Evolutionary conservation across 2,797 vertebrate genomes (phyloP).

Genomic region (Psittacula echo): DNA sequence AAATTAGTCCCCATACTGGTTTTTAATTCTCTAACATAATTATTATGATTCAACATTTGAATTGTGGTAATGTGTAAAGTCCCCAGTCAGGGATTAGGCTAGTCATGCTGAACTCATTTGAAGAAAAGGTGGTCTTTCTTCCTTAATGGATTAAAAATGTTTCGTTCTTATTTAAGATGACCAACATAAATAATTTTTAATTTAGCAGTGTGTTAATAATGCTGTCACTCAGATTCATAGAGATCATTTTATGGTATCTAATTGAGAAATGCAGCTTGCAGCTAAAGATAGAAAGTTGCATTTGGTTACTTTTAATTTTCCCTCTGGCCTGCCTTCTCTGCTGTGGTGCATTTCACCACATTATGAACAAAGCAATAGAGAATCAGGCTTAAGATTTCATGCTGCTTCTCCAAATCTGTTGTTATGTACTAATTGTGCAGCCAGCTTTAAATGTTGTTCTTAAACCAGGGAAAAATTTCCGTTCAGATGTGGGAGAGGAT

Average conservation of each 20-base stretch:
- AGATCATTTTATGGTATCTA: background rate
- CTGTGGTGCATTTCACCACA: background rate
- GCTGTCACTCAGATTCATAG: background rate
- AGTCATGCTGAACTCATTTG: background rate
- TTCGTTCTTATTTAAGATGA: conserved; percentile 6
- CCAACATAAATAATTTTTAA: conserved; percentile 22
- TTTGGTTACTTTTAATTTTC: background rate
- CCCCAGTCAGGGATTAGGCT: background rate
- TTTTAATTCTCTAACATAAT: conserved; percentile 65
- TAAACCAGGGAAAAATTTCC: background rate
- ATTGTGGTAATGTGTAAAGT: conserved; percentile 17
- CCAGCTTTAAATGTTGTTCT: background rate
- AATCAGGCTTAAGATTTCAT: background rate
- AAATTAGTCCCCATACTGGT: conserved; percentile 60
- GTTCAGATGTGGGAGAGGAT: background rate
- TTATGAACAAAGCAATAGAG: background rate
- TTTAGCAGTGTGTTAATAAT: background rate
- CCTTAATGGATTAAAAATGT: background rate
- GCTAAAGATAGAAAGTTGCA: background rate
- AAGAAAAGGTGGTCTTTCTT: background rate
- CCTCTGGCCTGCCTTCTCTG: background rate
- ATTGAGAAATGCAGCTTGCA: background rate
- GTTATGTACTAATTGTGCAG: background rate
- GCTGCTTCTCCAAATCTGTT: background rate
- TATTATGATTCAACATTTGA: conserved; percentile 54